Conservation (phyloP, 1,140 invertebrate species). For the Cotesia chilonis region DNA sequence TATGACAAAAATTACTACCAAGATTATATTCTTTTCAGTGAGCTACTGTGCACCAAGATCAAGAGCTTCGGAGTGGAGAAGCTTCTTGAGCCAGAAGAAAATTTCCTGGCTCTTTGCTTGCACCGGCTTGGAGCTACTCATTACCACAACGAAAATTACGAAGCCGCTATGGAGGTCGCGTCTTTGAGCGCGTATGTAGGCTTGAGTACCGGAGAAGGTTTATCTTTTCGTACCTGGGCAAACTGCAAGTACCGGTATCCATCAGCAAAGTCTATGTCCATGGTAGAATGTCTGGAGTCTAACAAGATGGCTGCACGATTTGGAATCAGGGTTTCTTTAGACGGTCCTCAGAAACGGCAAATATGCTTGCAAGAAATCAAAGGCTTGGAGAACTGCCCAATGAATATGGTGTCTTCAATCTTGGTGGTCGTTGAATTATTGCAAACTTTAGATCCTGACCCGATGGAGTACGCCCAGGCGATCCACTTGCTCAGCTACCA, state of each 20-base stretch:
- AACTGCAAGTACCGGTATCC: slow-evolving; percentile 48
- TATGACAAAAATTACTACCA: slow-evolving; percentile 42
- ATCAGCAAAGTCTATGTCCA: slow-evolving; percentile 42
- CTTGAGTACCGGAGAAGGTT: slow-evolving; percentile 41
- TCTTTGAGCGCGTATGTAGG: slow-evolving; percentile 54
- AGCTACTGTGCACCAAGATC: slow-evolving; percentile 33
- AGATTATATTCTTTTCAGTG: slow-evolving; percentile 39
- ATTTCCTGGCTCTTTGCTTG: slow-evolving; percentile 41
- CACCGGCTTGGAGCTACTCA: slow-evolving; percentile 46
- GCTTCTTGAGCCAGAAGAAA: slow-evolving; percentile 38
- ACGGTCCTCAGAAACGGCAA: slow-evolving; percentile 46
- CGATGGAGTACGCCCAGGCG: slow-evolving; percentile 43
- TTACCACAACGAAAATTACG: slow-evolving; percentile 44
- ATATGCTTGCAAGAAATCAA: slow-evolving; percentile 52
- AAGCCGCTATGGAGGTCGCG: slow-evolving; percentile 48
- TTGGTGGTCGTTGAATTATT: slow-evolving; percentile 44
- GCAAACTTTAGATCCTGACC: slow-evolving; percentile 39
- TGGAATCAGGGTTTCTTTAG: slow-evolving; percentile 47
- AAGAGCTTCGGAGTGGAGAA: too few species aligned
- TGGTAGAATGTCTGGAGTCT: slow-evolving; percentile 48
- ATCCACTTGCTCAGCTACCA: too few species aligned
- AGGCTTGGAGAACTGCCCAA: slow-evolving; percentile 39
- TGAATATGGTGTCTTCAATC: slow-evolving; percentile 46
- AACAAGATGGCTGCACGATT: slow-evolving; percentile 47
- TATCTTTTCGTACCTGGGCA: slow-evolving; percentile 53